Evolutionary conservation across 2,797 vertebrate genomes (phyloP), one percentile per base, ranked within the genome.

Genomic region (Cephalopachus bancanus): DNA sequence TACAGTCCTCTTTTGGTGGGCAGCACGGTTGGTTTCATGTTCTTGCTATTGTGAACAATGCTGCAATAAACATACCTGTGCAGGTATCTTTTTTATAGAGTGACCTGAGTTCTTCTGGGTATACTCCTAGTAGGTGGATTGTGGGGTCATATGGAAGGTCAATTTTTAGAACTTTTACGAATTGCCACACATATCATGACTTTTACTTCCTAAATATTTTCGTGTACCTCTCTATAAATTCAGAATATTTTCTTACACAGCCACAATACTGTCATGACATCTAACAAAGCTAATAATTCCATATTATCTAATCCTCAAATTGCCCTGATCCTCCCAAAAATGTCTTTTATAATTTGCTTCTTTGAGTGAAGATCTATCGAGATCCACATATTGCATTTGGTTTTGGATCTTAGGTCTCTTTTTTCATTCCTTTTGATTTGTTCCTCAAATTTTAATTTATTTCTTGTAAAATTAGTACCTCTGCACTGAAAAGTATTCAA

Each of bases 301-400:
- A 10, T 17, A 76, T 83, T 62, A 55, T 80, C 59, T 62, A 71
- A 86, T 75, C 53, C 7, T 10, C 65, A 89, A 57, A 80, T 83
- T 84, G 60, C 14, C 4, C 65, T 69, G 16, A 88, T 64, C 89
- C 16, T 91, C 33, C 53, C 53, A 24, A 44, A 83, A 78, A 75
- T 88, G 30, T 75, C 19, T 93, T 89, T 72, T 83, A n/a, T 64
- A 57, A 15, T 91, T 91, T 72, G 8, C 53, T 92, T 89, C 6
- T 74, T 83, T 51, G 20, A 89, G 59, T 69, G 55, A 65, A 59
- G 53, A 79, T 79, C 67, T 72, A 7, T 3, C 28, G 67, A 86
- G 14, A 12, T 55, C 55, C 33, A 72, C 24, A 86, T 1, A 9
- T 79, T 53, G 17, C 30, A 20, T 60, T 89, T 90, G 28, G 37